A percentile compares a stretch with the other conserved stretches of the same genome.
Evolutionary conservation across 2,797 vertebrate genomes (phyloP).

Genomic region (Selene dorsalis): DNA sequence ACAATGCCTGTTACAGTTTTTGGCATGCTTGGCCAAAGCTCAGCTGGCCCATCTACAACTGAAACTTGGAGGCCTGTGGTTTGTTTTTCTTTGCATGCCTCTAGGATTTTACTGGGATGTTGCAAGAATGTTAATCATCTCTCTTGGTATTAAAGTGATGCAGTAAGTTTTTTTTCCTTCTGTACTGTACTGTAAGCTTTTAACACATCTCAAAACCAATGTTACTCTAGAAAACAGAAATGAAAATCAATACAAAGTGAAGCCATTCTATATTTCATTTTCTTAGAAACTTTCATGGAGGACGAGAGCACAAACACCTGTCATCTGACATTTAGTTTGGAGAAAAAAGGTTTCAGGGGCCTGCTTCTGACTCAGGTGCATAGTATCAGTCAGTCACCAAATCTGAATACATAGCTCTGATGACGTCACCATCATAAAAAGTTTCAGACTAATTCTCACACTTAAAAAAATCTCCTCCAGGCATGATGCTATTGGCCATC

Average conservation of each 20-base stretch:
- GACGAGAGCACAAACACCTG: slow-evolving; percentile 42
- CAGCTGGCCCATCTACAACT: background rate
- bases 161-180: background rate
- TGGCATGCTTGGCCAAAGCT: background rate
- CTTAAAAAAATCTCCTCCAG: background rate
- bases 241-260: slow-evolving; percentile 15
- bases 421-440: background rate
- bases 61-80: background rate
- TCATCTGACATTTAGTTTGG: slow-evolving; percentile 9
- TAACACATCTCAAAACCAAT: slow-evolving; percentile 4
- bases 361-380: background rate
- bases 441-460: slow-evolving; percentile 7
- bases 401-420: background rate
- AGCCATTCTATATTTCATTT: background rate
- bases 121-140: background rate
- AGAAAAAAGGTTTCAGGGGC: background rate
- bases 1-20: background rate
- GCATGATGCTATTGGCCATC: background rate
- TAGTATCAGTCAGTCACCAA: background rate
- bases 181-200: too few relatives aligned
- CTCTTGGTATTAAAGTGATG: too few relatives aligned
- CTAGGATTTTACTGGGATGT: background rate
- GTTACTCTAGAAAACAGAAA: slow-evolving; percentile 39
- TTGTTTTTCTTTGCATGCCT: background rate
- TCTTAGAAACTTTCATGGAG: slow-evolving; percentile 13